These are phyloP conservation scores for Bambusicola thoracicus DNA, from an alignment of 2,113 vertebrate genomes.

Conservation along the genomic window DNA sequence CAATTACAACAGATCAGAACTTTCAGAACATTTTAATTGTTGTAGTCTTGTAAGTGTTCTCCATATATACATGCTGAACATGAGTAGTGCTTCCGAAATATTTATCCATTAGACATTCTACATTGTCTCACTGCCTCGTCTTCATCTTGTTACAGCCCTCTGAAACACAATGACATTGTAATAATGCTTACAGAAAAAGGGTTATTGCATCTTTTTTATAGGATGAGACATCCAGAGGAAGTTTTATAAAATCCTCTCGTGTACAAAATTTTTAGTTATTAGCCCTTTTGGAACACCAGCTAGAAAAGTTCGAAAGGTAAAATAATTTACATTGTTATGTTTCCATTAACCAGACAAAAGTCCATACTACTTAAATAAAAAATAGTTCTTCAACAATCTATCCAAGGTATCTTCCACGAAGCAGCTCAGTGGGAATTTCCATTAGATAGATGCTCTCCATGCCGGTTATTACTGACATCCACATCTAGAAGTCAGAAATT, in stretches of 20 bases:
- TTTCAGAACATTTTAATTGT: slow-evolving; percentile 38
- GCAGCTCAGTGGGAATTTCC: slow-evolving; percentile 66
- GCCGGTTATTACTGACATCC: slow-evolving; percentile 56
- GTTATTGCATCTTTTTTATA: slow-evolving; percentile 63
- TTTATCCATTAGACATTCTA: background rate
- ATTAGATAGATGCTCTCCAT: slow-evolving; percentile 63
- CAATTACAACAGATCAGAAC: slow-evolving; percentile 21
- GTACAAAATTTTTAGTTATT: slow-evolving; percentile 70
- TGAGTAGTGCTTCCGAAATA: slow-evolving; percentile 51
- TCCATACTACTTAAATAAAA: slow-evolving; percentile 75
- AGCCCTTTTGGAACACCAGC: slow-evolving; percentile 74
- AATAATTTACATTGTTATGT: slow-evolving; percentile 73
- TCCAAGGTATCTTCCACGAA: slow-evolving; percentile 38
- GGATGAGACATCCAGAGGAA: slow-evolving; percentile 62
- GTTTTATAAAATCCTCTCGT: slow-evolving; percentile 65
- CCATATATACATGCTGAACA: slow-evolving; percentile 14
- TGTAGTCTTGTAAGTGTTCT: slow-evolving; percentile 50
- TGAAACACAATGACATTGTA: slow-evolving; percentile 66
- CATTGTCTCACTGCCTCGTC: slow-evolving; percentile 49
- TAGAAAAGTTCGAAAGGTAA: slow-evolving; percentile 72
- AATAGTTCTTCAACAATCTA: slow-evolving; percentile 63
- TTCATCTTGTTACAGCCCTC: slow-evolving; percentile 61
- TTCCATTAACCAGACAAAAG: slow-evolving; percentile 60
- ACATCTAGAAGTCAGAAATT: slow-evolving; percentile 61
- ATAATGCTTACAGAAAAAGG: slow-evolving; percentile 62